These are phyloP conservation scores for Ptychoptera albimana DNA, from an alignment of 2,888 invertebrate genomes.

Conservation along the genomic window DNA sequence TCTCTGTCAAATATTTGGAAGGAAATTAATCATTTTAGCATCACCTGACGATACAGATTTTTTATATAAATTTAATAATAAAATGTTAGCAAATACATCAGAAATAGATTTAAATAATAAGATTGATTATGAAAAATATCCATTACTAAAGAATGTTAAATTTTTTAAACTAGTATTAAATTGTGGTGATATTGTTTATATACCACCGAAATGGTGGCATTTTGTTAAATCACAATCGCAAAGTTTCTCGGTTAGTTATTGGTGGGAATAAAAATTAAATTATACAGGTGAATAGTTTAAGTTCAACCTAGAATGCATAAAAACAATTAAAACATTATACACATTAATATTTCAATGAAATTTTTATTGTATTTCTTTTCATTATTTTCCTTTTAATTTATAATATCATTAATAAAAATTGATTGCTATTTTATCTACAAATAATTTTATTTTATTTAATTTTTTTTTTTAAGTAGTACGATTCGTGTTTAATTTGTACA, in stretches of 20 bases:
- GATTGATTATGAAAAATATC: slow-evolving; percentile 56
- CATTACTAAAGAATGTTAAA: slow-evolving; percentile 46
- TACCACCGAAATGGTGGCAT: slow-evolving; percentile 96
- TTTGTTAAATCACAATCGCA: slow-evolving; percentile 74
- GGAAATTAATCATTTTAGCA: slow-evolving; percentile 76
- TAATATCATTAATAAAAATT: no score
- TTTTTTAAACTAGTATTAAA: slow-evolving; percentile 53
- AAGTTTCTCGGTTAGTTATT: slow-evolving; percentile 95
- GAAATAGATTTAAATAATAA: slow-evolving; percentile 64
- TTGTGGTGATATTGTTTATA: slow-evolving; percentile 82
- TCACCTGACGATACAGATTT: slow-evolving; percentile 48
- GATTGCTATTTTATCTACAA: no score
- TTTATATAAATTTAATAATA: slow-evolving; percentile 67
- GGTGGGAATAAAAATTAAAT: slow-evolving; percentile 59
- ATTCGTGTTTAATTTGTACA: no score
- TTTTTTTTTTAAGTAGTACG: no score
- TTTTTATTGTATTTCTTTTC: no score
- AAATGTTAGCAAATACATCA: slow-evolving; percentile 76
- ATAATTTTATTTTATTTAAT: no score
- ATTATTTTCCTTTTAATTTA: no score
- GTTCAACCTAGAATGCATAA: no score
- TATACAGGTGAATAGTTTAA: no score
- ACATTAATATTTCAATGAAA: no score
- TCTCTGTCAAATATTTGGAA: slow-evolving; percentile 76
- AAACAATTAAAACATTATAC: no score